These are phyloP conservation scores for Ambastaia sidthimunki DNA, from an alignment of 2,797 vertebrate species.

Conservation along the genomic window DNA sequence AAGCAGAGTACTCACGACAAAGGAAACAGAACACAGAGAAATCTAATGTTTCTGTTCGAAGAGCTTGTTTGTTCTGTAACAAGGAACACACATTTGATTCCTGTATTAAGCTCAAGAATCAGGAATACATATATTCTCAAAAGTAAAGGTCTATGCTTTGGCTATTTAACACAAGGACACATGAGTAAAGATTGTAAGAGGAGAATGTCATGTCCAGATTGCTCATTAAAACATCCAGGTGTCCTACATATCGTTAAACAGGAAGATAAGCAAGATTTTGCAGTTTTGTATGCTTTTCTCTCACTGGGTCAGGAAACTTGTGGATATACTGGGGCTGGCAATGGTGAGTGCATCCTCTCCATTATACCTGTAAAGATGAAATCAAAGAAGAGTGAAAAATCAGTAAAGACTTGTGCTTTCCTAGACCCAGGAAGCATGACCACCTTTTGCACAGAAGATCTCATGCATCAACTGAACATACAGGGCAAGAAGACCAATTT, in stretches of 20 bases:
- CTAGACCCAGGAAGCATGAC: slow-evolving; percentile 24
- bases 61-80: not conserved
- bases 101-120: not conserved
- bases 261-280: not conserved
- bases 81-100: slow-evolving; percentile 4
- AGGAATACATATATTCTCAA: not conserved
- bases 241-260: not conserved
- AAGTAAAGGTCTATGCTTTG: not conserved
- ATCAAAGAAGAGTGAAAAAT: slow-evolving; percentile 37
- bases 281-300: not conserved
- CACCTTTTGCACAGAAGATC: slow-evolving; percentile 40
- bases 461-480: slow-evolving; percentile 23
- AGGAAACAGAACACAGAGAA: not conserved
- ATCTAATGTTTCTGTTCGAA: not conserved
- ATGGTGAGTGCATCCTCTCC: slow-evolving; percentile 2
- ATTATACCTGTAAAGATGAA: slow-evolving; percentile 27
- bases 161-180: not conserved
- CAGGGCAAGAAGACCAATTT: slow-evolving; percentile 25
- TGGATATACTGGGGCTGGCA: slow-evolving; percentile 28
- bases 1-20: not conserved
- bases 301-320: not conserved
- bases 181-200: not conserved
- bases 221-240: slow-evolving; percentile 5
- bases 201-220: not conserved
- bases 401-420: slow-evolving; percentile 18